Conservation (phyloP, 1,140 invertebrate species). For the Bursaphelenchus mucronatus region DNA sequence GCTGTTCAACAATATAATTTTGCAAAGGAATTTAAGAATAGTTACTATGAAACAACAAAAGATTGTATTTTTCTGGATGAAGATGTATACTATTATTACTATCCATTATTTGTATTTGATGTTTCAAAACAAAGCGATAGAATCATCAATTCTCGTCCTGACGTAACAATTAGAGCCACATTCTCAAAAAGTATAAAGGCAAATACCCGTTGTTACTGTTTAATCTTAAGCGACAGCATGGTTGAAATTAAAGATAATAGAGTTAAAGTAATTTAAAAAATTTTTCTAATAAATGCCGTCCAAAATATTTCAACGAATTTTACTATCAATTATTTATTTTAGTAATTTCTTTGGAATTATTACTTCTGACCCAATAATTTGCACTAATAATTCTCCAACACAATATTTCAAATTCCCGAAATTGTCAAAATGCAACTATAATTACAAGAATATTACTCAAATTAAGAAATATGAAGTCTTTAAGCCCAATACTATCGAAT, state of each 20-base stretch:
- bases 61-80: constrained; percentile 39
- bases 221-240: too few relatives aligned
- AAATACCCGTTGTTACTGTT: too few relatives aligned
- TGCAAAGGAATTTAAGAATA: constrained; percentile 39
- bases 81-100: constrained; percentile 34
- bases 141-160: constrained; percentile 30
- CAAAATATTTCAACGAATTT: too few relatives aligned
- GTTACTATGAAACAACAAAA: constrained; percentile 34
- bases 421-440: too few relatives aligned
- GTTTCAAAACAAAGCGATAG: too few relatives aligned
- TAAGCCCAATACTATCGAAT: too few relatives aligned
- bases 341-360: constrained; percentile 17
- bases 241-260: too few relatives aligned
- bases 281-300: constrained; percentile 31
- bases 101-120: constrained; percentile 36
- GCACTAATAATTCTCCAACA: constrained; percentile 31
- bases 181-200: too few relatives aligned
- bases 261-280: constrained; percentile 28
- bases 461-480: too few relatives aligned
- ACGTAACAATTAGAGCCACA: too few relatives aligned
- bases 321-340: constrained; percentile 20
- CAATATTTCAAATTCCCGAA: constrained; percentile 37
- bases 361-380: constrained; percentile 23
- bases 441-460: too few relatives aligned
- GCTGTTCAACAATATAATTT: constrained; percentile 37